Percentiles rank a stretch among this genome's conserved stretches.
These are phyloP conservation scores for Tipula unca DNA, from an alignment of 2,888 invertebrate species.

Conservation along the genomic window DNA sequence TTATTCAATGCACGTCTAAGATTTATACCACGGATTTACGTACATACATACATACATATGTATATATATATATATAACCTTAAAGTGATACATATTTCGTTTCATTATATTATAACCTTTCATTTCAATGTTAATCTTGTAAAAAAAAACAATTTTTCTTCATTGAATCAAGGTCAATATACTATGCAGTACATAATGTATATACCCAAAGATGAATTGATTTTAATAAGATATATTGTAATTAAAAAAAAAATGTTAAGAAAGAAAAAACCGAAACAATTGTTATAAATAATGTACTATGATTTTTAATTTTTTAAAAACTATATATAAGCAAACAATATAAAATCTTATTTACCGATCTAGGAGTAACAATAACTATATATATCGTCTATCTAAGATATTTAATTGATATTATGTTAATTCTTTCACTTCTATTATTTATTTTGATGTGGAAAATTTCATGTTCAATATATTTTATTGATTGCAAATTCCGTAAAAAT, in stretches of 20 bases:
- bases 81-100: neutral
- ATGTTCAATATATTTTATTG: neutral
- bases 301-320: neutral
- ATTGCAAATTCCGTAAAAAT: neutral
- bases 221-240: slow-evolving; percentile 3
- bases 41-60: no score
- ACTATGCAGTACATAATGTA: neutral
- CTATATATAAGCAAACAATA: neutral
- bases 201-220: neutral
- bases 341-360: neutral
- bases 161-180: neutral
- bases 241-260: neutral
- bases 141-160: neutral
- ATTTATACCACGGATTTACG: neutral
- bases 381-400: neutral
- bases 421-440: neutral
- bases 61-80: no score
- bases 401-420: neutral
- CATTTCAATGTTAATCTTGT: neutral
- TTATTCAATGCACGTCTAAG: neutral
- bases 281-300: neutral
- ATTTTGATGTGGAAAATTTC: neutral
- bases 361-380: neutral
- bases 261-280: neutral
- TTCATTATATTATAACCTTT: neutral